Percentiles rank a stretch among this genome's conserved stretches.
Conservation (phyloP, 1,140 invertebrate species). For the Chironomus tepperi region DNA sequence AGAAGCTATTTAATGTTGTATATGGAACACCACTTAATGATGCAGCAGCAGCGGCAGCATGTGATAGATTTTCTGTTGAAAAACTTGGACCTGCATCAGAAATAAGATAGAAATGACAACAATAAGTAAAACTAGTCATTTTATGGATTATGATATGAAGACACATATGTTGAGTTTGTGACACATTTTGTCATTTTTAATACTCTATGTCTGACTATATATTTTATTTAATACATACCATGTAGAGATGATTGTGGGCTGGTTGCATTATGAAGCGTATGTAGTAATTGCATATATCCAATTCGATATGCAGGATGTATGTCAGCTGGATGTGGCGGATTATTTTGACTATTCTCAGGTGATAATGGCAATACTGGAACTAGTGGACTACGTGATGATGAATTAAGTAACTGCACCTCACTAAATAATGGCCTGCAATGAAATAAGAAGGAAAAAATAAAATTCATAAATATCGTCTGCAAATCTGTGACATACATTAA, state of each 20-base stretch:
- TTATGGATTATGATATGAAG: too few relatives aligned
- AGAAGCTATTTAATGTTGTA: constrained; percentile 1
- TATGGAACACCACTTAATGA: not conserved
- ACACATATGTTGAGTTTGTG: not conserved
- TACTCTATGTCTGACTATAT: not conserved
- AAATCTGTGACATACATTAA: not conserved
- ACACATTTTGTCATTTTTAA: not conserved
- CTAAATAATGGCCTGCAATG: not conserved
- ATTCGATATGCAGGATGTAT: constrained; percentile 55
- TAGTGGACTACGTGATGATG: not conserved
- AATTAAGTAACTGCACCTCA: constrained; percentile 13
- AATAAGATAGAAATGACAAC: not conserved
- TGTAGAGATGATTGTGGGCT: constrained; percentile 43
- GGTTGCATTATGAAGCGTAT: constrained; percentile 52
- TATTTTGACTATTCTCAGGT: constrained; percentile 23
- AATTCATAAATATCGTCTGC: constrained; percentile 14
- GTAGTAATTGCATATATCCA: constrained; percentile 60
- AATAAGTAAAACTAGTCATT: too few relatives aligned
- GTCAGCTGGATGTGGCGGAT: constrained; percentile 32
- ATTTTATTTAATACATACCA: constrained; percentile 35
- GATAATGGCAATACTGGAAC: constrained; percentile 19
- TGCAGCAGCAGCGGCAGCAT: not conserved
- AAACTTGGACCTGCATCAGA: not conserved
- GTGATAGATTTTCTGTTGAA: not conserved
- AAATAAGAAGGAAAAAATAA: not conserved